Evolutionary conservation across 2,113 vertebrate genomes (phyloP), one percentile per base, ranked within the genome.

Genomic region (Carassius auratus): DNA sequence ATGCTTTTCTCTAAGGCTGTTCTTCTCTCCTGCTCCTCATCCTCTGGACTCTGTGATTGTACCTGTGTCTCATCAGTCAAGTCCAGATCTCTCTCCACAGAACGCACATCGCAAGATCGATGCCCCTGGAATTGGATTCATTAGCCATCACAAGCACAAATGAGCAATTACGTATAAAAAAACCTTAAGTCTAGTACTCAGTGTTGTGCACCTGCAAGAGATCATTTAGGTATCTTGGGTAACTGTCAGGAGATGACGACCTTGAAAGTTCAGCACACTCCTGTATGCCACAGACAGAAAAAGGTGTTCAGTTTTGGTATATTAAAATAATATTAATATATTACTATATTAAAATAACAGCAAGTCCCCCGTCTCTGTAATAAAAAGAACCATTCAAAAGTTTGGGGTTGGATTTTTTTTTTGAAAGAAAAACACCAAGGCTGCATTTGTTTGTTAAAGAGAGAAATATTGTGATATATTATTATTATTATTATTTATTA

Each of bases 1-100:
- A 96, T 94, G 94, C 96, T 97, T 93, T 96, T 96, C 91, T 96
- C 96, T 87, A 96, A 94, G 87, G 96, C 95, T 48, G 38, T 68
- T 85, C 83, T 95, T 89, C 92, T 93, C 84, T 93, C 95, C 62
- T 96, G 95, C 30, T 96, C 94, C 45, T 90, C 95, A 91, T 96
- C 93, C 14, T 92, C 89, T 3, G 87, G 86, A 52, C 88, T 85
- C 15, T 91, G 93, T 68, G 89, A 92, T 86, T 92, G 93, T 71
- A 90, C 93, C 33, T 85, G 88, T 48, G 92, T 90, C 85, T 95
- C 94, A 7, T 94, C 93, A 17, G 86, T 91, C 81, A 86, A 76
- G 17, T 75, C 55, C 30, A 89, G 89, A 87, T 79, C 80, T 86
- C 91, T 85, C 36, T 91, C 91, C 45, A 87, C 87, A 2, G 87